Base-by-base conservation (phyloP, 2,797 vertebrate genomes). In the Carapus acus region DNA sequence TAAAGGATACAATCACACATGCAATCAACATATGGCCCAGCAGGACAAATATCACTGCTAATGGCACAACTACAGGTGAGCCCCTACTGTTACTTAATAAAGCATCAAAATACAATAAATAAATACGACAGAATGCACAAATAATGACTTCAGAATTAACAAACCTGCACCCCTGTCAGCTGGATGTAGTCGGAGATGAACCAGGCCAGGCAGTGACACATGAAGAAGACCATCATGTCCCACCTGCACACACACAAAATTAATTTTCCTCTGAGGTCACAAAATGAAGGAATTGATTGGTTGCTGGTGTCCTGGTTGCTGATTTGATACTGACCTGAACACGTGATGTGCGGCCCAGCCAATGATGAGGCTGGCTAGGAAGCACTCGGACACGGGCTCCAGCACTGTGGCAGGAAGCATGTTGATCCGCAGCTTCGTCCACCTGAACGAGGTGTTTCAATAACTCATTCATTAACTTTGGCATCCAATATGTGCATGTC, bases 161-260 rank as follows among this genome's bases (percentile, higher is more conserved):
- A 4, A 58, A 98, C 95, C 92, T 98, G 95, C 45, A 98, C 90
- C 75, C 93, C 95, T 34, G 88, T 89, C 44, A 98, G 92, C 79
- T 98, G 95, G 71, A 98, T 87, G 82, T 98, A 98, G 86, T 98
- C 95, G 14, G 89, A 87, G 58, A 98, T 89, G 80, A 98, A 98
- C 96, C 96, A 98, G 2, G 94, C 94, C 61, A 98, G 84, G 78
- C 94, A 97, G 74, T 98, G 96, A 83, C 94, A 97, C 93, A 98
- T 92, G 77, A 98, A 97, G 86, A 98, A 98, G 15, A 96, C 94
- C 94, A 98, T 94, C 81, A 98, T 95, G 80, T 98, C 95, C 94
- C 96, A 98, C 83, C 90, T 84, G 9, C 6, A 44, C 0, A 8
- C 36, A 55, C 40, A 56, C 18, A 45, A n/a, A n/a, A n/a, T n/a